Evolutionary conservation across 1,140 invertebrate species (phyloP).

Genomic region (Drosophila orena): DNA sequence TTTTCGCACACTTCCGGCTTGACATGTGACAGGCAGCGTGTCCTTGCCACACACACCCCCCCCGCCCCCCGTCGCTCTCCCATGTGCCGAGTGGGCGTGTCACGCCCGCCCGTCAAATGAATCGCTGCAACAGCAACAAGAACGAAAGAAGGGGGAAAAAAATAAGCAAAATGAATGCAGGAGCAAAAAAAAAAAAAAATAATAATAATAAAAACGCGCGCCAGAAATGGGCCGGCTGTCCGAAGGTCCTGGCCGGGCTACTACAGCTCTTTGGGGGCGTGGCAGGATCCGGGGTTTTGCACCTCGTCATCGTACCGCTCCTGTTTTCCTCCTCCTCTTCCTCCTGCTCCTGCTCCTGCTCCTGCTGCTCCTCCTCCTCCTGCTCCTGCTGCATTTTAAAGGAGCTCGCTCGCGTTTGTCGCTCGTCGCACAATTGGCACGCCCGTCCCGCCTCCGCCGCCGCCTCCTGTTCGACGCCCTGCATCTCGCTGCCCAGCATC

Average conservation of each 20-base stretch:
- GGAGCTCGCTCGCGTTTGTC: slow-evolving; percentile 47
- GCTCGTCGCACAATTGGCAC: slow-evolving; percentile 61
- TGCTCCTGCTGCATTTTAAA: slow-evolving; percentile 22
- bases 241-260: slow-evolving; percentile 31
- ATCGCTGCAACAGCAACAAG: slow-evolving; percentile 59
- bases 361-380: slow-evolving; percentile 12
- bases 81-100: slow-evolving; percentile 57
- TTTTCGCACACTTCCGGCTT: slow-evolving; percentile 80
- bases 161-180: not conserved
- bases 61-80: not conserved
- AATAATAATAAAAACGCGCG: slow-evolving; percentile 58
- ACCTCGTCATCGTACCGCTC: slow-evolving; percentile 44
- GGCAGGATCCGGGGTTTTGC: slow-evolving; percentile 58
- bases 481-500: slow-evolving; percentile 33
- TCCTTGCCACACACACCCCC: slow-evolving; percentile 40
- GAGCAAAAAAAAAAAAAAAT: slow-evolving; percentile 6
- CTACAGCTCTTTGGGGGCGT: slow-evolving; percentile 40
- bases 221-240: slow-evolving; percentile 74
- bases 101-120: slow-evolving; percentile 74
- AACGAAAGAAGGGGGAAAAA: not conserved
- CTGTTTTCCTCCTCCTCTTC: slow-evolving; percentile 10
- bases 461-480: slow-evolving; percentile 47
- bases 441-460: slow-evolving; percentile 60
- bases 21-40: slow-evolving; percentile 81
- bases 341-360: slow-evolving; percentile 1